Percentiles rank a stretch among this genome's conserved stretches.
These are phyloP conservation scores for Cabera pusaria DNA, from an alignment of 2,888 invertebrate genomes.

Conservation along the genomic window DNA sequence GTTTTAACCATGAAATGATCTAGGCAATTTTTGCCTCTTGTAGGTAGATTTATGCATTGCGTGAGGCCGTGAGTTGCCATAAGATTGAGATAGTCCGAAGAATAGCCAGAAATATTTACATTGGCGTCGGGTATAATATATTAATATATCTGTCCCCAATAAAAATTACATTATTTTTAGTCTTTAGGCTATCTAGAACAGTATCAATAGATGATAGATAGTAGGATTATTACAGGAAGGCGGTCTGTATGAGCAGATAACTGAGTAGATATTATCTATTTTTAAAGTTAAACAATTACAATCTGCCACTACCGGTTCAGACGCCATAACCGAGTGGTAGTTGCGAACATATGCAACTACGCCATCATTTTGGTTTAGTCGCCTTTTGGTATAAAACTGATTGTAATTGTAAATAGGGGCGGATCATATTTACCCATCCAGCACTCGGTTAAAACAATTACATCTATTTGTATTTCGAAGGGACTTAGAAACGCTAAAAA, in stretches of 20 bases:
- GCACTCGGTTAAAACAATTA: no score
- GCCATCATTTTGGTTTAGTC: conserved; percentile 3
- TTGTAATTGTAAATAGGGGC: conserved; percentile 4
- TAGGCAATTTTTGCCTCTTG: not conserved
- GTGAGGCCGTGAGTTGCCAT: not conserved
- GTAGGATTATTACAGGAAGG: not conserved
- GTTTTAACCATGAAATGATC: no score
- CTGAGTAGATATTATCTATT: not conserved
- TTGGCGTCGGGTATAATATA: no score
- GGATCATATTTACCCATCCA: conserved; percentile 1
- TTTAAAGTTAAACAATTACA: not conserved
- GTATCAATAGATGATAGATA: not conserved
- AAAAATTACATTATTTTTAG: no score
- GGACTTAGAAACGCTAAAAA: not conserved
- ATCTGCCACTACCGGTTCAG: not conserved
- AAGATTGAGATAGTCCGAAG: not conserved
- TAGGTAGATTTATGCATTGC: not conserved
- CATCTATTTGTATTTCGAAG: not conserved
- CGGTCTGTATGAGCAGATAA: not conserved
- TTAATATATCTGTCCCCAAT: no score
- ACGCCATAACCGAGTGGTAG: not conserved
- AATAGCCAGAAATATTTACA: not conserved
- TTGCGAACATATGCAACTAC: not conserved
- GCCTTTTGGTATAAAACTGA: not conserved
- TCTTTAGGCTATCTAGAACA: not conserved